These are phyloP conservation scores for Diadromus collaris DNA, from an alignment of 2,888 invertebrate genomes.

Conservation along the genomic window DNA sequence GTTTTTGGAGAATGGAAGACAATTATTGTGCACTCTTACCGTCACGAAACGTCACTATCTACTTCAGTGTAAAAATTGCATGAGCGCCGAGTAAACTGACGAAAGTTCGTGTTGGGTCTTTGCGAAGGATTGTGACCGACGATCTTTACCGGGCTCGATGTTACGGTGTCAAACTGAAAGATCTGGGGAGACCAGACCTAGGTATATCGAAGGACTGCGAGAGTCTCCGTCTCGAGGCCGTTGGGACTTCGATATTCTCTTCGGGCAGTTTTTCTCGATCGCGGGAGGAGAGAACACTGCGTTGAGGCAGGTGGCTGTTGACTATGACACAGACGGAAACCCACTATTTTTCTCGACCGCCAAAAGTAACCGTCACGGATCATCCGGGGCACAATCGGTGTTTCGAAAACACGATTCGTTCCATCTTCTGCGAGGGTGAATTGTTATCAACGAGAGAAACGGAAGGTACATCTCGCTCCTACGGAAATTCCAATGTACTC, in stretches of 20 bases:
- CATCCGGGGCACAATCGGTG: constrained; percentile 65
- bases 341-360: constrained; percentile 33
- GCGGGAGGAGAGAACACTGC: constrained; percentile 5
- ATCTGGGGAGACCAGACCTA: background rate
- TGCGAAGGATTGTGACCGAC: background rate
- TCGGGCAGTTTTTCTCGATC: constrained; percentile 48
- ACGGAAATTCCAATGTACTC: constrained; percentile 24
- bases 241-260: constrained; percentile 61
- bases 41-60: too few species aligned
- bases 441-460: constrained; percentile 71
- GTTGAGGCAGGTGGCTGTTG: constrained; percentile 52
- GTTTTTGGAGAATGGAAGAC: too few species aligned
- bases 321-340: background rate
- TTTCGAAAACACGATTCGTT: constrained; percentile 78
- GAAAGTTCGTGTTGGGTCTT: background rate
- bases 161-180: background rate
- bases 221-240: constrained; percentile 47
- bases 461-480: constrained; percentile 53
- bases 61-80: too few species aligned
- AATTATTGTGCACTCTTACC: too few species aligned
- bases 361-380: constrained; percentile 62
- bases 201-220: background rate
- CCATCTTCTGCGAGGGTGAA: constrained; percentile 65
- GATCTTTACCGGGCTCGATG: background rate
- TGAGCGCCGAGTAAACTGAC: background rate